phyloP scores from a whole-genome alignment of 2,113 vertebrate genomes.

The Catagonus wagneri region DNA sequence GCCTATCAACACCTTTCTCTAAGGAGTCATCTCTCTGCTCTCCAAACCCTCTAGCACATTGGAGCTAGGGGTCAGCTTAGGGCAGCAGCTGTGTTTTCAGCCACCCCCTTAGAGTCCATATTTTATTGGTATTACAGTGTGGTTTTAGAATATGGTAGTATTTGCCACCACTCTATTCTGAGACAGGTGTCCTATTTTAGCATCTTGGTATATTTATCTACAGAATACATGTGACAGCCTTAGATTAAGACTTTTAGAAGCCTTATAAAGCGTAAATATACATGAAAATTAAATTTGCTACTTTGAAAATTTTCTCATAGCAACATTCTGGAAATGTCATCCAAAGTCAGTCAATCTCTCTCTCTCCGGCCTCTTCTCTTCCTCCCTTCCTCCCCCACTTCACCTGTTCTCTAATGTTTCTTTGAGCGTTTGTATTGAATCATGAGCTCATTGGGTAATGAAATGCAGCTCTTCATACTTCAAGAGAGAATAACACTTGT shows the following conservation, averaged over 20 bases:
- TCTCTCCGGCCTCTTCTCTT: background rate
- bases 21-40: background rate
- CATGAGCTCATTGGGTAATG: background rate
- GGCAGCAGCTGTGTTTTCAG: background rate
- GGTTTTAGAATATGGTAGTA: background rate
- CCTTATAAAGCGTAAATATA: background rate
- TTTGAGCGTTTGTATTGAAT: background rate
- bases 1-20: background rate
- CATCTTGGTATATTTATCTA: background rate
- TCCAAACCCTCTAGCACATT: background rate
- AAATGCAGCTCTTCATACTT: background rate
- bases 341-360: background rate
- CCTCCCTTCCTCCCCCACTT: accelerated
- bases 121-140: background rate
- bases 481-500: background rate
- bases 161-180: background rate
- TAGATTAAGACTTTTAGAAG: background rate
- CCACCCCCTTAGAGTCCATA: background rate
- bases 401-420: background rate
- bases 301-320: background rate
- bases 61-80: too few relatives aligned
- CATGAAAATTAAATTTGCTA: background rate
- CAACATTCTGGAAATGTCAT: background rate
- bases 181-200: background rate
- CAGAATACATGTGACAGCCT: accelerated